Percentiles rank a stretch among this genome's conserved stretches.
Conservation (phyloP, 2,797 vertebrate species). For the Spinibarbus caldwelli region DNA sequence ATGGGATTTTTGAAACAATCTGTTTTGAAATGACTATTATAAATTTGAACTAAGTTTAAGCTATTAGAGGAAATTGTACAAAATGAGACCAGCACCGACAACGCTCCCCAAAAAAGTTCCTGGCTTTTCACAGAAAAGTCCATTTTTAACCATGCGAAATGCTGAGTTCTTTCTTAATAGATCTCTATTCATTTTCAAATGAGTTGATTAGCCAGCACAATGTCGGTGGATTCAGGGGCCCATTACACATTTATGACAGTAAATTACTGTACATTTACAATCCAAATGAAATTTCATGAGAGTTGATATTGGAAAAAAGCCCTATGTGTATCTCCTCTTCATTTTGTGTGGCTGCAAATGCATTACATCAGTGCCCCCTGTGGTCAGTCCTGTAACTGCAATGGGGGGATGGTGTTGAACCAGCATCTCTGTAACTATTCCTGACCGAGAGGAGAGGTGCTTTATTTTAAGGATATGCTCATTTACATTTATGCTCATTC, state of each 20-base stretch:
- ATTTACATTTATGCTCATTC: conserved; percentile 22
- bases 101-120: conserved; percentile 42
- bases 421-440: conserved; percentile 25
- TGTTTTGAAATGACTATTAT: neutral
- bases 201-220: conserved; percentile 87
- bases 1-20: no score
- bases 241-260: conserved; percentile 89
- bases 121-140: conserved; percentile 74
- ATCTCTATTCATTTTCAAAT: conserved; percentile 87
- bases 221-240: conserved; percentile 85
- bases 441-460: conserved; percentile 16
- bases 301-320: conserved; percentile 78
- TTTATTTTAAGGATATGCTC: conserved; percentile 48
- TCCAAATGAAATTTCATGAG: conserved; percentile 89
- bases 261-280: conserved; percentile 90
- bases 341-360: conserved; percentile 67
- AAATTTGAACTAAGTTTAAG: neutral
- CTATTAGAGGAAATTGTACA: neutral
- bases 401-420: conserved; percentile 1
- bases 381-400: conserved; percentile 72
- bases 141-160: conserved; percentile 79
- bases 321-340: conserved; percentile 71
- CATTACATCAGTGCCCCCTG: conserved; percentile 84
- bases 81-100: neutral
- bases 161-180: conserved; percentile 82